These are phyloP conservation scores for Microtus obscurus DNA, from an alignment of 2,797 vertebrate species.

Conservation along the genomic window DNA sequence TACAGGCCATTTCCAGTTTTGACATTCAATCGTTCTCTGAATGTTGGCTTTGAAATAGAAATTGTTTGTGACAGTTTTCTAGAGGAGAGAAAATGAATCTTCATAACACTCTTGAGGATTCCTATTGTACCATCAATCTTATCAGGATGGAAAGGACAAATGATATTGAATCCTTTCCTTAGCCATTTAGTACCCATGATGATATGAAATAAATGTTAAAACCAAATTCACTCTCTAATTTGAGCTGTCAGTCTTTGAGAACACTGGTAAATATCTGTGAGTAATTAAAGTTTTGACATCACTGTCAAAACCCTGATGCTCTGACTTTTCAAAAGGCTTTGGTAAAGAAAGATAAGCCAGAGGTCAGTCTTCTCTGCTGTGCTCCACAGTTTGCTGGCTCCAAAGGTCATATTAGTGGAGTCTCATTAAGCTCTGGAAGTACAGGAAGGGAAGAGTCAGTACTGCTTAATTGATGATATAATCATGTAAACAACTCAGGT, in stretches of 20 bases:
- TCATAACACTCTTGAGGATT: constrained; percentile 65
- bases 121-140: constrained; percentile 68
- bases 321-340: constrained; percentile 74
- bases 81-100: constrained; percentile 71
- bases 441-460: constrained; percentile 57
- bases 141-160: constrained; percentile 63
- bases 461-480: constrained; percentile 61
- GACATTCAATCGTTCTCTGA: constrained; percentile 52
- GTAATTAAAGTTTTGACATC: constrained; percentile 75
- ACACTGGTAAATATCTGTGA: constrained; percentile 70
- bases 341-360: constrained; percentile 73
- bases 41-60: constrained; percentile 72
- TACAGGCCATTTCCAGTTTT: constrained; percentile 31
- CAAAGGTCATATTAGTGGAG: constrained; percentile 73
- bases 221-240: constrained; percentile 70
- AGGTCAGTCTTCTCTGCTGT: constrained; percentile 54
- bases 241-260: constrained; percentile 70
- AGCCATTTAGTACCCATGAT: constrained; percentile 65
- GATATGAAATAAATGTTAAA: constrained; percentile 62
- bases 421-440: constrained; percentile 71
- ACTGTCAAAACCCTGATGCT: constrained; percentile 65
- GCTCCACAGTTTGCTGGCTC: constrained; percentile 56
- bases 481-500: constrained; percentile 69
- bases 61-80: constrained; percentile 70
- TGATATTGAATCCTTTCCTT: constrained; percentile 67